A percentile compares a stretch with the other conserved stretches of the same genome.
Evolutionary conservation across 2,797 vertebrate species (phyloP).

Genomic region (Clarias platycephalus): DNA sequence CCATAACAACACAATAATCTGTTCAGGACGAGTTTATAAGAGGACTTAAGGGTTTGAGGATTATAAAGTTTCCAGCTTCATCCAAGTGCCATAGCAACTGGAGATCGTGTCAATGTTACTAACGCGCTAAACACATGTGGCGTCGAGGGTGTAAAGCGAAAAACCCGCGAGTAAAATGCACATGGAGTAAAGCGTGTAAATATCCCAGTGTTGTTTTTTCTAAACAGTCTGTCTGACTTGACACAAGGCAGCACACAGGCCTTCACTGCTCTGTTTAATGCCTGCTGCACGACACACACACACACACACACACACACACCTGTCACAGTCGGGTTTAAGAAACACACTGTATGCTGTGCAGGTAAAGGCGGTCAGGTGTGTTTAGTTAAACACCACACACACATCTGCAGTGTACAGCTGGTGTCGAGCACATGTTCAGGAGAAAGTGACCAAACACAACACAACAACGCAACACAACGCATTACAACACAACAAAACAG

Average conservation of each 20-base stretch:
- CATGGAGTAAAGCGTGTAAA: no score
- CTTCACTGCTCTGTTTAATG: slow-evolving; percentile 21
- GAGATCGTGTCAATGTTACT: not conserved
- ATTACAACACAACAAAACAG: not conserved
- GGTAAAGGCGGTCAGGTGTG: not conserved
- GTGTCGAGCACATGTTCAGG: not conserved
- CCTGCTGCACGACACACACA: not conserved
- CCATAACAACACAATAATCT: not conserved
- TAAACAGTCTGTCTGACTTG: slow-evolving; percentile 20
- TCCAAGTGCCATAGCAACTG: not conserved
- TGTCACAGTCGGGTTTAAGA: not conserved
- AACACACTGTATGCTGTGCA: not conserved
- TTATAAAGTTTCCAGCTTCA: not conserved
- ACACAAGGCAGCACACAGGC: slow-evolving; percentile 19
- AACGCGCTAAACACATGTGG: no score
- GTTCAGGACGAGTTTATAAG: not conserved
- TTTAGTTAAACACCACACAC: not conserved
- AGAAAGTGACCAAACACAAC: not conserved
- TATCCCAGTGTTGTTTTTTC: no score
- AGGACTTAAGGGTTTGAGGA: not conserved
- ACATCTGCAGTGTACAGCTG: not conserved
- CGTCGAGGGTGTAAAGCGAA: no score
- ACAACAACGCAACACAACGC: not conserved
- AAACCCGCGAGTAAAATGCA: no score
- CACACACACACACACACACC: slow-evolving; percentile 4